These are phyloP conservation scores for Zeus faber DNA, from an alignment of 2,113 vertebrate species.

Conservation along the genomic window DNA sequence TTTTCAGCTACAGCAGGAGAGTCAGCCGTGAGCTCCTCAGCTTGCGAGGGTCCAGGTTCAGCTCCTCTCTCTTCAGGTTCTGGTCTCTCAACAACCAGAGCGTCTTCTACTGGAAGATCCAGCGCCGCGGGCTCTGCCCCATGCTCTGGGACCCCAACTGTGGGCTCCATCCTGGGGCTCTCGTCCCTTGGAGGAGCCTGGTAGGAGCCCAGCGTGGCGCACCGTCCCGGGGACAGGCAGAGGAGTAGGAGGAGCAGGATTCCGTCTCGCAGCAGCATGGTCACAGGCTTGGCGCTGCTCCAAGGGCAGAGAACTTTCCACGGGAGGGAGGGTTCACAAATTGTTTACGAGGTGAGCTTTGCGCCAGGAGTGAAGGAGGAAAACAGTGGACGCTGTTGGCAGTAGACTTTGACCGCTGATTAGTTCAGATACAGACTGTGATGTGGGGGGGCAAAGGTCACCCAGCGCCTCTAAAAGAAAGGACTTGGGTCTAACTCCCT, in stretches of 20 bases:
- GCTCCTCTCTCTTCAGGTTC: not conserved
- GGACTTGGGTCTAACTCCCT: constrained; percentile 22
- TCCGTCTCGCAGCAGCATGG: constrained; percentile 52
- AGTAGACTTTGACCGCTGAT: constrained; percentile 76
- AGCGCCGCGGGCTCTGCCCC: not conserved
- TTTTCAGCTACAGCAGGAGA: too few relatives aligned
- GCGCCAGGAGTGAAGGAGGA: constrained; percentile 17
- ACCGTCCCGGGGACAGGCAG: constrained; percentile 58
- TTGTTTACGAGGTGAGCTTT: constrained; percentile 26
- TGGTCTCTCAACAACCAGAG: not conserved
- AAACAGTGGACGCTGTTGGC: constrained; percentile 23
- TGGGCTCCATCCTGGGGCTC: not conserved
- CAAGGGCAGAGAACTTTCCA: constrained; percentile 3
- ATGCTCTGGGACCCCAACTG: not conserved
- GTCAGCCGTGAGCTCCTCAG: too few relatives aligned
- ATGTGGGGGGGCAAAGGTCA: constrained; percentile 63
- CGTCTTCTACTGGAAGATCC: not conserved
- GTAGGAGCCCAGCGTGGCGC: constrained; percentile 55
- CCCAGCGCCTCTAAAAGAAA: constrained; percentile 37
- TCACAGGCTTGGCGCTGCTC: constrained; percentile 13
- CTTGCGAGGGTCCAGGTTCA: too few relatives aligned
- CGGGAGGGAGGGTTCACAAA: too few relatives aligned
- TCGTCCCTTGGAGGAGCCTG: constrained; percentile 4
- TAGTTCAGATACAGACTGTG: constrained; percentile 51
- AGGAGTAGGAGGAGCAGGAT: constrained; percentile 60